These are phyloP conservation scores for Syngnathus floridae DNA, from an alignment of 2,113 vertebrate genomes.

Conservation along the genomic window DNA sequence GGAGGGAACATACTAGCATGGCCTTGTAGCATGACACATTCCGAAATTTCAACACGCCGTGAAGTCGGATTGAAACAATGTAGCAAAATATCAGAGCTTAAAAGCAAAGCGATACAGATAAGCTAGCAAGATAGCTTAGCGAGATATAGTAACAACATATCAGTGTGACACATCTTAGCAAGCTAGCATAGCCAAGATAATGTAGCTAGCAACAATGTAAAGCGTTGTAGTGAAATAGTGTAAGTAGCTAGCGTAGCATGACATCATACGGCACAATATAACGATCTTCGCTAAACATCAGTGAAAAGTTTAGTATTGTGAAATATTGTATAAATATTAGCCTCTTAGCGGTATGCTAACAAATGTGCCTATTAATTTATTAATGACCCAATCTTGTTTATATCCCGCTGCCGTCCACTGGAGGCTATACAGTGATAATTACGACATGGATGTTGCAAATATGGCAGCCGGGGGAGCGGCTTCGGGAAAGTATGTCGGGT, in stretches of 20 bases:
- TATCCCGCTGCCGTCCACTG: background rate
- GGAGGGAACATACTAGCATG: background rate
- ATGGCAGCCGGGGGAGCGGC: background rate
- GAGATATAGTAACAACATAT: no score
- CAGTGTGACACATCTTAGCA: background rate
- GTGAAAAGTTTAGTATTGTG: background rate
- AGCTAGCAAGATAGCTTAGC: no score
- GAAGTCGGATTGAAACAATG: background rate
- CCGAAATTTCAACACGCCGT: no score
- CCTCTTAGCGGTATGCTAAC: slow-evolving; percentile 12
- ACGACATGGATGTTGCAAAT: background rate
- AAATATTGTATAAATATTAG: slow-evolving; percentile 3
- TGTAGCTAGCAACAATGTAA: background rate
- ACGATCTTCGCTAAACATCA: background rate
- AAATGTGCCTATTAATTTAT: background rate
- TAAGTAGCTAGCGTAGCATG: background rate
- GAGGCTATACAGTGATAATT: background rate
- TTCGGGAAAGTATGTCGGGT: background rate
- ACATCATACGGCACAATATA: background rate
- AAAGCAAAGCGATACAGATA: background rate
- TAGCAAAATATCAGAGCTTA: background rate
- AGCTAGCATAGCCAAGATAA: background rate
- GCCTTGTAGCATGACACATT: no score
- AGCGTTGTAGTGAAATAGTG: background rate
- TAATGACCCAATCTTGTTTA: background rate